Evolutionary conservation across 2,888 invertebrate genomes (phyloP), one percentile per base, ranked within the genome.

Genomic region (Abrostola tripartita): DNA sequence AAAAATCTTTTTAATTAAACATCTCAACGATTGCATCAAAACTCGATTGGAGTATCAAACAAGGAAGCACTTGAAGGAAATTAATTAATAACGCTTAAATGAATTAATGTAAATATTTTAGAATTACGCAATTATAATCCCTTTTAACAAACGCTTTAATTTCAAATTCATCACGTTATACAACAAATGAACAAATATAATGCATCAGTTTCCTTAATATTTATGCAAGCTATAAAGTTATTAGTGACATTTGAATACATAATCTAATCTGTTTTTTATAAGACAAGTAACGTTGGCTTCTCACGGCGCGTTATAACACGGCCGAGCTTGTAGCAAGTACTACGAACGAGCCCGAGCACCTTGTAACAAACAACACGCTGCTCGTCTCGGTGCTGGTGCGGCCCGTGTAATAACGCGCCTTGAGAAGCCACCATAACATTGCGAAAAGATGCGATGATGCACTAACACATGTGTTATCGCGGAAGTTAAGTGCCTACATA

Each of bases 81-180:
- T 24, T 24, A 24, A n/a, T n/a, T n/a, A n/a, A n/a, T n/a, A n/a
- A n/a, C n/a, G n/a, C n/a, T n/a, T n/a, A n/a, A n/a, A n/a, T n/a
- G n/a, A 24, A 24, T 24, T 24, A 24, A 24, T 24, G 24, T 24
- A 49, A 49, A 35, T n/a, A 40, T 49, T n/a, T 52, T 40, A 40
- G 14, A 1, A 59, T 78, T 76, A 69, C 37, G 35, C 11, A 63
- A 74, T n/a, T 10, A 35, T 52, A 50, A 55, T 51, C 60, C 67
- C 57, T 65, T 47, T 50, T 58, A 49, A 58, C 35, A 14, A 14
- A 40, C 36, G 51, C 71, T 77, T 79, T 77, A 65, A 65, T 73
- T 61, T 66, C 47, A 52, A 56, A 70, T 67, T 61, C 36, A 38
- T n/a, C 47, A 11, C 61, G 65, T 57, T 41, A 61, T 47, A 54